These are phyloP conservation scores for Allolobophora icterica DNA, from an alignment of 2,888 invertebrate genomes.

Conservation along the genomic window DNA sequence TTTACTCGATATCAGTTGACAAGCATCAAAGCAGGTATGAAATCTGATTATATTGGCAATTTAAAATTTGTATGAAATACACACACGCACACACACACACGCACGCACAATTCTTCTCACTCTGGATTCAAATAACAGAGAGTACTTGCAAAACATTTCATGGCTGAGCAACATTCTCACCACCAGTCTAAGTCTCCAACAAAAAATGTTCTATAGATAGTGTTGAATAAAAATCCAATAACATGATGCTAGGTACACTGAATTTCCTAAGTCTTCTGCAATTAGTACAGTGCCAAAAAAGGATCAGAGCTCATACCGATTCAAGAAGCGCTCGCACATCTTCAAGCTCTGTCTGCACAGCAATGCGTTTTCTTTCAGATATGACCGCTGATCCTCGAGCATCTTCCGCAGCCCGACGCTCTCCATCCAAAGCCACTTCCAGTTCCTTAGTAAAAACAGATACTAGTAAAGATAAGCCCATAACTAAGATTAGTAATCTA, in stretches of 20 bases:
- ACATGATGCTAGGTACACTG: neutral
- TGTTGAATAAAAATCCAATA: neutral
- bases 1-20: neutral
- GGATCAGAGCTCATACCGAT: conserved; percentile 56
- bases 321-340: conserved; percentile 73
- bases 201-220: neutral
- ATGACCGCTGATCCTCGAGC: conserved; percentile 57
- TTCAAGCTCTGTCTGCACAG: conserved; percentile 91
- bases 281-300: neutral
- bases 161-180: neutral
- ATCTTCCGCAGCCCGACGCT: conserved; percentile 60
- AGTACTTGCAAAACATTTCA: no score
- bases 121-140: no score
- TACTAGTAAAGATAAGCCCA: conserved; percentile 31
- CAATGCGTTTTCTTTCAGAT: conserved; percentile 63
- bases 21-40: neutral
- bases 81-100: neutral
- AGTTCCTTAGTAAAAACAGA: conserved; percentile 56
- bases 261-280: neutral
- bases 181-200: neutral
- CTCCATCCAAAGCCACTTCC: conserved; percentile 61
- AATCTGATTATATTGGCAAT: neutral
- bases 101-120: no score
- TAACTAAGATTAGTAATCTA: neutral
- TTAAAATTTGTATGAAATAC: neutral